Conservation (phyloP, 2,888 invertebrate species). For the Aspidiotus rigidus region DNA sequence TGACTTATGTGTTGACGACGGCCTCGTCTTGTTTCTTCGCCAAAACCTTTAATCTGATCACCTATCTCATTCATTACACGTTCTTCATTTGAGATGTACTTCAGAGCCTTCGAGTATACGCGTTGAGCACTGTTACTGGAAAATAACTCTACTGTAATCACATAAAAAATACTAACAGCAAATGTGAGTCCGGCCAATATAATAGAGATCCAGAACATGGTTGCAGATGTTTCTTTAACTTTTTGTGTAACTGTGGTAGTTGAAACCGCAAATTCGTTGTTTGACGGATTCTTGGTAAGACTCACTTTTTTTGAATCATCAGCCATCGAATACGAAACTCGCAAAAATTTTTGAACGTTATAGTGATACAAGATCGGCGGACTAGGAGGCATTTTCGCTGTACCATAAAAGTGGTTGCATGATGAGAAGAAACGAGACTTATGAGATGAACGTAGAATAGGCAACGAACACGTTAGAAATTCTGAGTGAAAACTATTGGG, state of each 20-base stretch:
- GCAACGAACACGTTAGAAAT: too few species aligned
- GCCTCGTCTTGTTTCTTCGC: constrained; percentile 75
- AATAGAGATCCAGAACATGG: constrained; percentile 72
- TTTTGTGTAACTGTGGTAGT: constrained; percentile 46
- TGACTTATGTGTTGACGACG: constrained; percentile 77
- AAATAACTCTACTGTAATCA: constrained; percentile 76
- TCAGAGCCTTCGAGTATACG: constrained; percentile 68
- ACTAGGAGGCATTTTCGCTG: too few species aligned
- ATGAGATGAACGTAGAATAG: too few species aligned
- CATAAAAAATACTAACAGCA: constrained; percentile 71
- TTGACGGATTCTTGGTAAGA: too few species aligned
- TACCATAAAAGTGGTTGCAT: too few species aligned
- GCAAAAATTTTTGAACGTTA: too few species aligned
- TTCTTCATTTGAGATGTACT: constrained; percentile 63
- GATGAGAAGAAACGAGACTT: too few species aligned
- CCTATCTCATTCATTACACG: constrained; percentile 75
- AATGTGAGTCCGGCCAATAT: constrained; percentile 71
- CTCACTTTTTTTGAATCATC: too few species aligned
- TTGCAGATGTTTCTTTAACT: constrained; percentile 85
- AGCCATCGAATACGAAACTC: too few species aligned
- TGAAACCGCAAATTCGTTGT: too few species aligned
- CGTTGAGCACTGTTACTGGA: constrained; percentile 79
- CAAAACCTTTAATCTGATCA: constrained; percentile 79
- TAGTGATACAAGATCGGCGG: too few species aligned
- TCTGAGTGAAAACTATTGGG: too few species aligned